A percentile compares a stretch with the other conserved stretches of the same genome.
These are phyloP conservation scores for Drosophila nigrodunni DNA, from an alignment of 1,140 invertebrate species.

Conservation along the genomic window DNA sequence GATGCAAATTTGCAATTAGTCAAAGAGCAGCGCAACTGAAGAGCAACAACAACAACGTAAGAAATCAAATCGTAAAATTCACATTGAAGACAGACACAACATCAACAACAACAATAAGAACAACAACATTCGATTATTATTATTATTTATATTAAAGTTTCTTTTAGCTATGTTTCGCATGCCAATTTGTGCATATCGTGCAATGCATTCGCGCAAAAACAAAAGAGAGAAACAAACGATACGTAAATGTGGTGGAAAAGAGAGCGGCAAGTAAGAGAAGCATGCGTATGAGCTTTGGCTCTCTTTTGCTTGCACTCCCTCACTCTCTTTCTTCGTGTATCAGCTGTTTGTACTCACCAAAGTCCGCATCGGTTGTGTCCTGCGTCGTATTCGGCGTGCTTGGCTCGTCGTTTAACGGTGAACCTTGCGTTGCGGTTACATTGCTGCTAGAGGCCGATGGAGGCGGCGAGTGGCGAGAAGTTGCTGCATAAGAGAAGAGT, in stretches of 20 bases:
- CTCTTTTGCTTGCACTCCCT: neutral
- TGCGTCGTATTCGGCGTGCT: conserved; percentile 65
- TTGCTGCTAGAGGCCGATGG: conserved; percentile 18
- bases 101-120: conserved; percentile 40
- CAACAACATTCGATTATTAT: conserved; percentile 59
- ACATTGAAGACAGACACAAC: conserved; percentile 31
- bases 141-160: conserved; percentile 23
- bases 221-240: conserved; percentile 47
- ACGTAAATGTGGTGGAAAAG: conserved; percentile 19
- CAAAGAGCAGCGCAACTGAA: conserved; percentile 38
- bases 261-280: conserved; percentile 10
- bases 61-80: conserved; percentile 31
- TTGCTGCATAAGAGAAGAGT: conserved; percentile 36
- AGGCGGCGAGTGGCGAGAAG: conserved; percentile 64
- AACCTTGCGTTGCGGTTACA: conserved; percentile 27
- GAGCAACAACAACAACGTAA: conserved; percentile 39
- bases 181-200: conserved; percentile 41
- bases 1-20: conserved; percentile 35
- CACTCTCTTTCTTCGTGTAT: neutral
- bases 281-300: neutral
- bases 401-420: conserved; percentile 57
- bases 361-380: conserved; percentile 62
- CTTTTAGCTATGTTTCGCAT: conserved; percentile 31
- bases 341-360: conserved; percentile 59
- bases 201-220: conserved; percentile 43